Conservation (phyloP, 1,140 invertebrate genomes). For the Druon quercuslanigerum region DNA sequence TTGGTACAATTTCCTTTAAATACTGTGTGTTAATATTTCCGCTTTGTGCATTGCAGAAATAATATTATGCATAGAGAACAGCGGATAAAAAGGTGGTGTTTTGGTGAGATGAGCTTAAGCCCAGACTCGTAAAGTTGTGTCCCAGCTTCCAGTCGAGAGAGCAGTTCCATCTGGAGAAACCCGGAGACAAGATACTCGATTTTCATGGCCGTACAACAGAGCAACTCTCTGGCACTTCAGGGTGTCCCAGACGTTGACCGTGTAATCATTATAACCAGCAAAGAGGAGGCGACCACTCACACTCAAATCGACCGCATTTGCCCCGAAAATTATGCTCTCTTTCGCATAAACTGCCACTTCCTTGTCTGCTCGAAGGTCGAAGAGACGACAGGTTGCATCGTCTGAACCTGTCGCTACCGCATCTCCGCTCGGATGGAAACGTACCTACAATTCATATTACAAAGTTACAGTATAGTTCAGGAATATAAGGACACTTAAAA, state of each 20-base stretch:
- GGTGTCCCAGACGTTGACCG: conserved; percentile 99
- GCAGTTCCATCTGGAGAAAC: conserved; percentile 98
- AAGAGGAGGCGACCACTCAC: conserved; percentile 96
- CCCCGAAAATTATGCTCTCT: conserved; percentile 98
- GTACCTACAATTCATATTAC: conserved; percentile 58
- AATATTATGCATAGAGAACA: conserved; percentile 12
- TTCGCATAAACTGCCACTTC: conserved; percentile 98
- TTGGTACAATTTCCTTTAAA: conserved; percentile 39
- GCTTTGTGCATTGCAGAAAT: conserved; percentile 24
- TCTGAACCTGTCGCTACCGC: conserved; percentile 98
- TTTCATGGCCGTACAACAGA: conserved; percentile 98
- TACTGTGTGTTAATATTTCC: conserved; percentile 35
- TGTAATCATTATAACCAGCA: conserved; percentile 99
- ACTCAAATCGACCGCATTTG: conserved; percentile 98
- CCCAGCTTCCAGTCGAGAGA: conserved; percentile 98
- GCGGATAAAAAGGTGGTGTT: not conserved
- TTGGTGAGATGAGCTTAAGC: conserved; percentile 56
- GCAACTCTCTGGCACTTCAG: conserved; percentile 93
- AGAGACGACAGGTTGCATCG: conserved; percentile 97
- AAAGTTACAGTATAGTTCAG: no score
- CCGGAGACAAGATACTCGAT: conserved; percentile 95
- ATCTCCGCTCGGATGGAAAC: conserved; percentile 99
- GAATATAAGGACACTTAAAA: no score
- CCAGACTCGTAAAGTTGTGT: conserved; percentile 92
- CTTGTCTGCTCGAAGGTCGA: conserved; percentile 97